A percentile compares a stretch with the other conserved stretches of the same genome.
Evolutionary conservation across 1,140 invertebrate species (phyloP).

Genomic region (Cotesia vestalis): DNA sequence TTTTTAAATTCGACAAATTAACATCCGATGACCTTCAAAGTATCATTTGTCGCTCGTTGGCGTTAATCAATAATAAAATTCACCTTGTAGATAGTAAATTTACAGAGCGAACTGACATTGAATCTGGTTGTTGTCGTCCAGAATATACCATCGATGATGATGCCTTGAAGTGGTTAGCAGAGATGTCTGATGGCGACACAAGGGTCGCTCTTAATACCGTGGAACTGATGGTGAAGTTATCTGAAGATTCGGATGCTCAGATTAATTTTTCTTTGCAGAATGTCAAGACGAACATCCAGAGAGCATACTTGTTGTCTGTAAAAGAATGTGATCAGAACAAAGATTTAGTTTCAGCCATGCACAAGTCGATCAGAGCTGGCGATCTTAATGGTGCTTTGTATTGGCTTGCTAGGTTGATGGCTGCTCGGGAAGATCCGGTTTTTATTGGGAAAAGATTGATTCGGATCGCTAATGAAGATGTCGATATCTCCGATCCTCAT

Average conservation of each 20-base stretch:
- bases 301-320: constrained; percentile 80
- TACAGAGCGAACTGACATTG: constrained; percentile 36
- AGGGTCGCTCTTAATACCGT: constrained; percentile 80
- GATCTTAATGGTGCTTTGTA: constrained; percentile 86
- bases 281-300: constrained; percentile 71
- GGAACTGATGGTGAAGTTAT: constrained; percentile 74
- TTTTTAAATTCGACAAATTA: constrained; percentile 81
- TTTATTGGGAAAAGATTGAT: constrained; percentile 82
- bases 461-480: constrained; percentile 80
- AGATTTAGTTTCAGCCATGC: constrained; percentile 82
- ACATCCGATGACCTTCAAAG: constrained; percentile 67
- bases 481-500: constrained; percentile 69
- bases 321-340: constrained; percentile 86
- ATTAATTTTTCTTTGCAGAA: constrained; percentile 69
- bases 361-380: constrained; percentile 85
- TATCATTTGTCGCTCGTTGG: constrained; percentile 73
- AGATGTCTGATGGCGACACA: constrained; percentile 84
- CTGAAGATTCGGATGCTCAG: constrained; percentile 50
- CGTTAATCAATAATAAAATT: constrained; percentile 52
- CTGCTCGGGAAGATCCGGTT: constrained; percentile 83
- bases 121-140: neutral
- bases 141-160: constrained; percentile 68
- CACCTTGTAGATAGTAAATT: constrained; percentile 34
- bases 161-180: constrained; percentile 75
- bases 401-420: constrained; percentile 83